These are phyloP conservation scores for Conomelus anceps DNA, from an alignment of 2,888 invertebrate species.

Conservation along the genomic window DNA sequence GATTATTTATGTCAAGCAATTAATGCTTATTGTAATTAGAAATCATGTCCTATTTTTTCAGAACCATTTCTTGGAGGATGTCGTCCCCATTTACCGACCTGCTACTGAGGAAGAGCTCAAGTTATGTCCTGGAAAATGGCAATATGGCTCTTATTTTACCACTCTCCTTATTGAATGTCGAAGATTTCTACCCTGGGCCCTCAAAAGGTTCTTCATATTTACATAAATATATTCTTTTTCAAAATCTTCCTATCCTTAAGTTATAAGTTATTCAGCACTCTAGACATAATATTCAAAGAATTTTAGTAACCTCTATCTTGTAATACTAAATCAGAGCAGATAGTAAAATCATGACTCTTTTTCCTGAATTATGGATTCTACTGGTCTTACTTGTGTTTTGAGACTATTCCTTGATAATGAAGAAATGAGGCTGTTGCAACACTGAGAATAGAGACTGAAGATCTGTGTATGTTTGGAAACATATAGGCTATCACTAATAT, in stretches of 20 bases:
- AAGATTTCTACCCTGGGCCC: conserved; percentile 71
- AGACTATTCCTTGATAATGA: too few relatives aligned
- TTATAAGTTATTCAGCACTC: too few relatives aligned
- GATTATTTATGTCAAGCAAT: too few relatives aligned
- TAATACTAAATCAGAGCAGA: too few relatives aligned
- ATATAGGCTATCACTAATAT: too few relatives aligned
- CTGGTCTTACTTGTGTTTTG: too few relatives aligned
- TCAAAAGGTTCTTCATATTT: conserved; percentile 51
- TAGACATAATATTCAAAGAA: neutral
- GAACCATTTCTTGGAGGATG: conserved; percentile 69
- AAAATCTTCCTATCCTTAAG: neutral
- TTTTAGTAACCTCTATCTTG: too few relatives aligned
- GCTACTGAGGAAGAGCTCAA: conserved; percentile 64
- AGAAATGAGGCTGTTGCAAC: too few relatives aligned
- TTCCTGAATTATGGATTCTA: too few relatives aligned
- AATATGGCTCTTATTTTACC: conserved; percentile 74
- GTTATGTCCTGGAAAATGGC: conserved; percentile 66
- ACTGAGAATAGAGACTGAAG: too few relatives aligned
- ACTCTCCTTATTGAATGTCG: conserved; percentile 70
- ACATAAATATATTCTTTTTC: neutral
- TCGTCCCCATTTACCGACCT: conserved; percentile 67
- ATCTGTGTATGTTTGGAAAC: too few relatives aligned
- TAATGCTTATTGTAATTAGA: neutral
- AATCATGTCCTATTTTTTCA: conserved; percentile 40
- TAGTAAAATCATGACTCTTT: too few relatives aligned